phyloP scores from a whole-genome alignment of 2,113 vertebrate species.

The Zootoca vivipara region DNA sequence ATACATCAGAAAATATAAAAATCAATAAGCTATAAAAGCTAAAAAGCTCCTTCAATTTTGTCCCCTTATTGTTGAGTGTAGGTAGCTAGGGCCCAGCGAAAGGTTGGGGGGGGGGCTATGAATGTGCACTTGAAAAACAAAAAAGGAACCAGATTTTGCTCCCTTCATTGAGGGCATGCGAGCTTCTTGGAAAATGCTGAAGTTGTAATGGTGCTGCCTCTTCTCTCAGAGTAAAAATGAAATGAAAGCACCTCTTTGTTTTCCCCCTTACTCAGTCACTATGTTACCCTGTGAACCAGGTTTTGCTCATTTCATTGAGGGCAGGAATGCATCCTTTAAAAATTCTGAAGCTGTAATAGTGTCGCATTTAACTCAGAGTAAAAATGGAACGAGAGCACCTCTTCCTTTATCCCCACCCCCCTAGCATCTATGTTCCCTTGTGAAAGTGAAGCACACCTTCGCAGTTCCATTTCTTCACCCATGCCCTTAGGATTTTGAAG shows the following conservation, averaged over 20 bases:
- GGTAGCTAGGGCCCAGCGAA: slow-evolving; percentile 62
- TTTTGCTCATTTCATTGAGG: background rate
- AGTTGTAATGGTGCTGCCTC: slow-evolving; percentile 9
- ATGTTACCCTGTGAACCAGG: background rate
- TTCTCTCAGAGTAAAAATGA: slow-evolving; percentile 43
- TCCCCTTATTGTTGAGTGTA: slow-evolving; percentile 69
- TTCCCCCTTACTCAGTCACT: background rate
- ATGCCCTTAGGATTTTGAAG: background rate
- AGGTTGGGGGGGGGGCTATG: no score
- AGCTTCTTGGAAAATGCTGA: slow-evolving; percentile 57
- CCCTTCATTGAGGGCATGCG: slow-evolving; percentile 55
- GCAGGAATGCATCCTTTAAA: no score
- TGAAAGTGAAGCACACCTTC: background rate
- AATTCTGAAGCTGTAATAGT: no score
- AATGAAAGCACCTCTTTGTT: slow-evolving; percentile 30
- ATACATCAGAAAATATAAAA: slow-evolving; percentile 81
- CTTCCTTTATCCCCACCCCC: no score
- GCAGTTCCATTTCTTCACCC: background rate
- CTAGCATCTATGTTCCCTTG: background rate
- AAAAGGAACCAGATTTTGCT: slow-evolving; percentile 38
- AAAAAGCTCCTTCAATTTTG: slow-evolving; percentile 79
- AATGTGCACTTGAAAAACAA: slow-evolving; percentile 55
- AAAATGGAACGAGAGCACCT: no score
- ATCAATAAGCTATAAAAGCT: slow-evolving; percentile 82
- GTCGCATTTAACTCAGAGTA: no score